Base-by-base conservation (phyloP, 2,888 invertebrate genomes). In the Hemaris fuciformis region DNA sequence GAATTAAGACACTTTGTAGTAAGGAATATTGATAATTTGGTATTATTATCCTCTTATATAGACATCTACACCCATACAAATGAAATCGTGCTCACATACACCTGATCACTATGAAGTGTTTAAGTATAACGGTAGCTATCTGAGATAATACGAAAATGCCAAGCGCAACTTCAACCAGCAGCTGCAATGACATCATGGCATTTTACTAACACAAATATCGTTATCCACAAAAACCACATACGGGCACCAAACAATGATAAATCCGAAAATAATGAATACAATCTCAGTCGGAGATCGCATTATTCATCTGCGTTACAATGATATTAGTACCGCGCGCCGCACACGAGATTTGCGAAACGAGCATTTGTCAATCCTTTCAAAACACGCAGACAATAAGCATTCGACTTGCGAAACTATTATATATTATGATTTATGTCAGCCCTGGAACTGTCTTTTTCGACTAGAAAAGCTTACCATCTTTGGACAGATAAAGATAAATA, bases 281-380 rank as follows among this genome's bases (percentile, higher is more conserved):
- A 69, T 69, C 71, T 60, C 61, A 59, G 61, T 42, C 38, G 46
- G 57, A 61, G 65, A 63, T 62, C 65, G 61, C 61, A 60, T 53
- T 53, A 41, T 38, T 41, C 20, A 27, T 22, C 27, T 45, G 34
- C 59, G 45, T 62, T 72, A 79, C 76, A 77, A 76, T 79, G 73
- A 70, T 67, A 68, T 68, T 59, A 22, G 22, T 31, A 53, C 41
- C 23, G 72, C 68, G 67, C 70, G 65, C 66, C 70, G 67, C 65
- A 65, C 66, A 63, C 64, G 65, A 46, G 22, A 53, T 67, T 77
- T 79, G 68, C 74, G 75, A 81, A 81, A 83, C 67, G 62, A 46
- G 59, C 65, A 69, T 76, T 80, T 70, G 69, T 65, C 73, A 75
- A 76, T 73, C 67, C 64, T 73, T 72, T 71, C 72, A 65, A 66